phyloP scores from a whole-genome alignment of 2,113 vertebrate species.

The Pantherophis guttatus region DNA sequence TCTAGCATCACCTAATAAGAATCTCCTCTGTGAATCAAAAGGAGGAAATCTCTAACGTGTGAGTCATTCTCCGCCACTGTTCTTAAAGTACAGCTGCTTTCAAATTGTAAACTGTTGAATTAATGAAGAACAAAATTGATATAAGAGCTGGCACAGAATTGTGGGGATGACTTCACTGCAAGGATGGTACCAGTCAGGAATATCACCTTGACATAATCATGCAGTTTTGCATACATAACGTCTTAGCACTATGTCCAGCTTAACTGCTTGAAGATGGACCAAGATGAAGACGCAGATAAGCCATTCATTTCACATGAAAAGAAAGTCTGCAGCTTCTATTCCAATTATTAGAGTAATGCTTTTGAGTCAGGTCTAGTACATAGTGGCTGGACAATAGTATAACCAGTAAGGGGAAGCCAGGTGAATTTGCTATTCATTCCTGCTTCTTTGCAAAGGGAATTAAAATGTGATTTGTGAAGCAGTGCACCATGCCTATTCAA shows the following conservation, averaged over 20 bases:
- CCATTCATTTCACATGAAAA: not conserved
- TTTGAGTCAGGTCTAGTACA: not conserved
- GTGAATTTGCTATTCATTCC: not conserved
- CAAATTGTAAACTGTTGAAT: constrained; percentile 9
- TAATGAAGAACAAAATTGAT: constrained; percentile 8
- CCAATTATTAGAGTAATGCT: not conserved
- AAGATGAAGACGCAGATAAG: not conserved
- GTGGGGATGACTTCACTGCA: not conserved
- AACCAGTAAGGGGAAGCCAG: not conserved
- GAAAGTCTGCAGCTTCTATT: not conserved
- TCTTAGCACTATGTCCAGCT: not conserved
- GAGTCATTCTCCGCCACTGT: constrained; percentile 36
- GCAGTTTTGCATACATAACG: not conserved
- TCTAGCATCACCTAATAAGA: constrained; percentile 44
- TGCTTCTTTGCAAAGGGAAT: not conserved
- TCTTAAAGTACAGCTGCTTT: constrained; percentile 26
- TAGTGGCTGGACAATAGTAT: not conserved
- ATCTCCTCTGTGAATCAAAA: constrained; percentile 52
- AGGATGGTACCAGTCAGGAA: not conserved
- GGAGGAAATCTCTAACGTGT: constrained; percentile 25
- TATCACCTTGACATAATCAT: not conserved
- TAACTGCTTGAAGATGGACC: not conserved
- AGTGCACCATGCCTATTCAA: not conserved
- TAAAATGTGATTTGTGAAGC: not conserved
- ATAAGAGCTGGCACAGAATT: not conserved